phyloP scores from a whole-genome alignment of 92 coral and sea anemone species.

The Heliopora coerulea region DNA sequence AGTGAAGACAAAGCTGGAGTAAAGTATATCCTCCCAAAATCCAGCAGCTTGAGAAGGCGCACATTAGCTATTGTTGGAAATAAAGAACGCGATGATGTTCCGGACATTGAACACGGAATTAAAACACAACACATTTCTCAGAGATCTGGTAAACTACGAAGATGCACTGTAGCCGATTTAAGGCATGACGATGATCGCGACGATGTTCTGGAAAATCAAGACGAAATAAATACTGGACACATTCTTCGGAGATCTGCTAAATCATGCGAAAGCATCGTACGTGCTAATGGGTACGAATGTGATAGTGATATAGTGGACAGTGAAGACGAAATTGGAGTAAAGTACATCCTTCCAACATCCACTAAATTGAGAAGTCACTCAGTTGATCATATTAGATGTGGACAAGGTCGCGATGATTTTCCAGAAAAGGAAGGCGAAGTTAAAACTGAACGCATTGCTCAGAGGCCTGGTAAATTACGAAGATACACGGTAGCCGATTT shows the following conservation, averaged over 20 bases:
- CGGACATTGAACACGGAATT: not conserved
- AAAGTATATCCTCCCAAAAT: not conserved
- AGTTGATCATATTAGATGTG: not conserved
- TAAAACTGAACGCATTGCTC: not conserved
- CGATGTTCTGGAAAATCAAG: not conserved
- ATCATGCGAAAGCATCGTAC: no score
- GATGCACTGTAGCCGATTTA: not conserved
- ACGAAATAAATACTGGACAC: not conserved
- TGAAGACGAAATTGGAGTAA: not conserved
- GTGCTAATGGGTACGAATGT: no score
- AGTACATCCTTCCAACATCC: not conserved
- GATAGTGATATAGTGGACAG: no score
- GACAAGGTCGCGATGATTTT: not conserved
- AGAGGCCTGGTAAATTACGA: not conserved
- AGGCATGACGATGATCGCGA: not conserved
- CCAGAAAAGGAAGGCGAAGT: not conserved
- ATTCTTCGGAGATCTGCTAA: not conserved
- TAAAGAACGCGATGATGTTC: not conserved
- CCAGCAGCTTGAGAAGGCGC: not conserved
- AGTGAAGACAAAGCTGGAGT: not conserved
- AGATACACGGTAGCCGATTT: constrained; percentile 16
- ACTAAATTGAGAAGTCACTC: not conserved
- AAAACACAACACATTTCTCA: not conserved
- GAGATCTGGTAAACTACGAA: not conserved
- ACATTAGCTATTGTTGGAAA: not conserved